These are phyloP conservation scores for Neoaliturus tenellus DNA, from an alignment of 2,888 invertebrate genomes.

Conservation along the genomic window DNA sequence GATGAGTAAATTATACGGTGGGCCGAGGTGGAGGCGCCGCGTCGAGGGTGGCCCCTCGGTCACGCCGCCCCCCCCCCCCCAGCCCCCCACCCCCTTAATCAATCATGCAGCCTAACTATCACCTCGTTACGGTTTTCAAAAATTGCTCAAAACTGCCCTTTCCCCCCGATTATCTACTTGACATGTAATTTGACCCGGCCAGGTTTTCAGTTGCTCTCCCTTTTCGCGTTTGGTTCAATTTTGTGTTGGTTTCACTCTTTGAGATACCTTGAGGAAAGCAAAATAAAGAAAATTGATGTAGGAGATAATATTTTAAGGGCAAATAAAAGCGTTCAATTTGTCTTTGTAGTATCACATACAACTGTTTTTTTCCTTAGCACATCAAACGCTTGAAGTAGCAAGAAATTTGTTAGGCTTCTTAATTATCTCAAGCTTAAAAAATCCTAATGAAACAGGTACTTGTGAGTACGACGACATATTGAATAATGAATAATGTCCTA, in stretches of 20 bases:
- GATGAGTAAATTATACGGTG: conserved; percentile 57
- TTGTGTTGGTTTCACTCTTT: not conserved
- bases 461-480: no score
- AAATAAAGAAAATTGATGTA: no score
- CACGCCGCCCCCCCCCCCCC: conserved; percentile 6
- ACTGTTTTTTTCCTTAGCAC: no score
- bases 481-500: no score
- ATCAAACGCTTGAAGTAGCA: no score
- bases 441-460: no score
- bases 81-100: not conserved
- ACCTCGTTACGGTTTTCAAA: conserved; percentile 27
- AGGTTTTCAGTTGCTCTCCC: not conserved
- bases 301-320: no score
- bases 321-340: no score
- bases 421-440: no score
- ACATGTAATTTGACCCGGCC: not conserved
- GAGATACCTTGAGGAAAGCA: no score
- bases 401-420: no score
- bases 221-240: not conserved
- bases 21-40: conserved; percentile 21
- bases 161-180: conserved; percentile 6
- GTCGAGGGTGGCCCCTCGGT: conserved; percentile 35
- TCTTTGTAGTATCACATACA: no score
- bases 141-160: conserved; percentile 28
- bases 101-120: conserved; percentile 38